These are phyloP conservation scores for Cygnus olor DNA, from an alignment of 2,797 vertebrate species.

Conservation along the genomic window DNA sequence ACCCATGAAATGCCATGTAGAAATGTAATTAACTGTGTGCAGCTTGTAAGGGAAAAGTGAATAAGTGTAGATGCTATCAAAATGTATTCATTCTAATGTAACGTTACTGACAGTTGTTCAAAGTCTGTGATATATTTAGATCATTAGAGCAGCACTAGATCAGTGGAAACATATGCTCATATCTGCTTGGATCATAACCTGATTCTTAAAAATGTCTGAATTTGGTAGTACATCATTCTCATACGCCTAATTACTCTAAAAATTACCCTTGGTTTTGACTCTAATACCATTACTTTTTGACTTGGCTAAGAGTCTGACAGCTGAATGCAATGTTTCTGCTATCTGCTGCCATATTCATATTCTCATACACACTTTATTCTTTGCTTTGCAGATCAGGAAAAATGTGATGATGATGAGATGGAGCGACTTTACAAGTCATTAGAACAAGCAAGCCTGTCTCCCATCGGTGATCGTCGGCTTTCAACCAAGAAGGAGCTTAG, in stretches of 20 bases:
- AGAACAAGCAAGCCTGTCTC: constrained; percentile 93
- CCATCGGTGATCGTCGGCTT: constrained; percentile 91
- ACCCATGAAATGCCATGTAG: not conserved
- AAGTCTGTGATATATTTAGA: not conserved
- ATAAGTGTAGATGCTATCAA: not conserved
- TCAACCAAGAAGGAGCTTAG: constrained; percentile 93
- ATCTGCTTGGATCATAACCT: not conserved
- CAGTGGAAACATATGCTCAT: not conserved
- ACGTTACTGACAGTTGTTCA: not conserved
- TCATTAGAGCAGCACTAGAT: not conserved
- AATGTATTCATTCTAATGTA: not conserved
- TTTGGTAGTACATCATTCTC: not conserved
- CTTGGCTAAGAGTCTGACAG: not conserved
- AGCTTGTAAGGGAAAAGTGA: not conserved
- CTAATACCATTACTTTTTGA: not conserved
- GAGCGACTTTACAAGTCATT: constrained; percentile 93
- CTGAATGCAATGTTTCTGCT: not conserved
- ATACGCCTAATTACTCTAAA: not conserved
- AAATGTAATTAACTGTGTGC: not conserved
- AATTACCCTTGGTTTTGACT: not conserved
- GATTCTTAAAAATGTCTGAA: not conserved
- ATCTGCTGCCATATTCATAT: not conserved
- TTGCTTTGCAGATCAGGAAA: constrained; percentile 70
- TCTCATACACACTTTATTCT: not conserved
- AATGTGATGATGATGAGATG: constrained; percentile 90